Evolutionary conservation across 2,888 invertebrate species (phyloP), one percentile per base, ranked within the genome.

Genomic region (Myopa testacea): DNA sequence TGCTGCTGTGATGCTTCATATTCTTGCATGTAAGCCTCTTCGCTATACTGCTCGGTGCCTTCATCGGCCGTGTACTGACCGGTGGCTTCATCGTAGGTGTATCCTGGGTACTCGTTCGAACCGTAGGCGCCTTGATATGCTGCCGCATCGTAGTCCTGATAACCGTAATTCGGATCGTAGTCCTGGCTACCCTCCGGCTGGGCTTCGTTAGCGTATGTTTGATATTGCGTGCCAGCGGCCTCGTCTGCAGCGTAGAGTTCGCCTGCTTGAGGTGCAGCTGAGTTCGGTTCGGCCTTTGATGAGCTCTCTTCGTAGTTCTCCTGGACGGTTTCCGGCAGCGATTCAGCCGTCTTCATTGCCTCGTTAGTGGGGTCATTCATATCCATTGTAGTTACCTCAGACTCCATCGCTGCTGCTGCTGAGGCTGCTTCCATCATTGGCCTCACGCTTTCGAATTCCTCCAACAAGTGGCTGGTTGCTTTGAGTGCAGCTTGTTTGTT

Each of bases 61-160:
- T 87, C 86, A 74, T 85, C 84, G 76, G 88, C 86, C 55, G 85
- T 85, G 45, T 87, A 88, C 78, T 87, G 85, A 10, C 87, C 87
- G 8, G 84, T 87, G 26, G 85, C 79, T 81, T 88, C 87, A 50
- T 86, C 86, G 81, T 88, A 89, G 78, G 86, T 86, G 77, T 89
- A 89, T 45, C 88, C 87, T 37, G 87, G 86, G 81, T 89, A 89
- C 55, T 84, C 83, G 76, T 84, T 87, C 45, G 86, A 84, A 82
- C 87, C 88, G 80, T 87, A 87, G 34, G 80, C 81, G 63, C 79
- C 80, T 78, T 80, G 81, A 76, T 87, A 88, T 58, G 87, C 85
- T 8, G 84, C 76, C 4, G 85, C 82, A 80, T 87, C 87, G 79
- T 88, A 89, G 79, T 88, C 86, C 72, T 84, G 84, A 71, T 88